Percentiles rank a stretch among this genome's conserved stretches.
Conservation (phyloP, 2,888 invertebrate genomes). For the Diaprepes abbreviatus region DNA sequence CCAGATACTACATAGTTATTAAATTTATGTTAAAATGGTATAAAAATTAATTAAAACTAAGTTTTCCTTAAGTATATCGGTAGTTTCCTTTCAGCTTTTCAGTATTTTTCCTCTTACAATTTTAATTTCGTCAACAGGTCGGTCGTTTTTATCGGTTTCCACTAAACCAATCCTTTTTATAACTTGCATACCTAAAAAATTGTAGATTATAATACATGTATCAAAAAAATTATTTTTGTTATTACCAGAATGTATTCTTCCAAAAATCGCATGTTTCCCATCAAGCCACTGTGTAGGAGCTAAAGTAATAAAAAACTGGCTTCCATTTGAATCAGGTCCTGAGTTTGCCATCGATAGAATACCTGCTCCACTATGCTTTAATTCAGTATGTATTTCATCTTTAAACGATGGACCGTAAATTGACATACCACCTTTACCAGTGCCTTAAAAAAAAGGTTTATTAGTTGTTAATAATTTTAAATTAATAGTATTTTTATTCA, state of each 20-base stretch:
- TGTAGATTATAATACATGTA: no score
- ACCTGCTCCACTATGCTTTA: conserved; percentile 95
- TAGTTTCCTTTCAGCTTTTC: conserved; percentile 58
- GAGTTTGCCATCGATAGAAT: conserved; percentile 98
- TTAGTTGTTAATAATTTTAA: background rate
- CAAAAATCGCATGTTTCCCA: conserved; percentile 98
- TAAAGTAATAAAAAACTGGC: conserved; percentile 97
- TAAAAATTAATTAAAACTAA: conserved; percentile 1
- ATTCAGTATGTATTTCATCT: conserved; percentile 93
- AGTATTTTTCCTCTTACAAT: conserved; percentile 75
- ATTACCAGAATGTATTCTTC: conserved; percentile 82
- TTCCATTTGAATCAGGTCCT: conserved; percentile 96
- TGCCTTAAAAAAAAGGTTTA: conserved; percentile 20
- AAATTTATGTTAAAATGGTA: background rate
- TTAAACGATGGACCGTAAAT: conserved; percentile 96
- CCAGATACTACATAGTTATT: background rate
- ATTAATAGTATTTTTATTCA: background rate
- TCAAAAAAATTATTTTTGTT: background rate
- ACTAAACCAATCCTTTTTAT: conserved; percentile 94
- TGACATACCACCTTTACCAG: conserved; percentile 78
- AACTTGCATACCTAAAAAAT: conserved; percentile 77
- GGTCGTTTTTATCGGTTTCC: conserved; percentile 93
- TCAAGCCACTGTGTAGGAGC: conserved; percentile 98
- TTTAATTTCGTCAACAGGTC: conserved; percentile 90
- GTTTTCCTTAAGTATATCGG: background rate